Conservation (phyloP, 2,888 invertebrate species). For the Griposia aprilina region DNA sequence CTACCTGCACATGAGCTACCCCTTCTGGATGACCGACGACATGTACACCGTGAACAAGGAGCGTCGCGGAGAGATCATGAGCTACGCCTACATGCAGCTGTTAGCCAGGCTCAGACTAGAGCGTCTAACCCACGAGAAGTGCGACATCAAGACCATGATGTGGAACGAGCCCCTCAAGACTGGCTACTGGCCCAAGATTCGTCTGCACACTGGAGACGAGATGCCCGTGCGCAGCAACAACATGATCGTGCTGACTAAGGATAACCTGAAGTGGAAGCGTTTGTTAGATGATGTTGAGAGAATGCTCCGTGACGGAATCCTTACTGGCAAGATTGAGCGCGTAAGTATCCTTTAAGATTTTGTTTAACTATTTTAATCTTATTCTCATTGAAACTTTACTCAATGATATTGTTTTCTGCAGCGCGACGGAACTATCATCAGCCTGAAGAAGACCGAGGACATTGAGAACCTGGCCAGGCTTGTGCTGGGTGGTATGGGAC, state of each 20-base stretch:
- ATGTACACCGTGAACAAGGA: slow-evolving; percentile 86
- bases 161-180: slow-evolving; percentile 83
- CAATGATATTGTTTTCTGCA: slow-evolving; percentile 58
- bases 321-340: slow-evolving; percentile 81
- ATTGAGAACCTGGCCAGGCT: slow-evolving; percentile 92
- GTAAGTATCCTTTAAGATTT: slow-evolving; percentile 73
- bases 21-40: slow-evolving; percentile 92
- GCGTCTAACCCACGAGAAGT: slow-evolving; percentile 87
- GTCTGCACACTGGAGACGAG: slow-evolving; percentile 89
- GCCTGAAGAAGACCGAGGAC: slow-evolving; percentile 92
- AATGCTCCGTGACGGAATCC: slow-evolving; percentile 88
- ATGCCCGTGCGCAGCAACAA: slow-evolving; percentile 90
- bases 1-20: slow-evolving; percentile 92
- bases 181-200: slow-evolving; percentile 91
- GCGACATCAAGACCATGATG: slow-evolving; percentile 86
- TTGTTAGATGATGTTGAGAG: slow-evolving; percentile 86
- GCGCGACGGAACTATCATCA: slow-evolving; percentile 91
- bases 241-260: slow-evolving; percentile 73
- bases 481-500: slow-evolving; percentile 91
- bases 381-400: not conserved
- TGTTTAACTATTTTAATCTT: not conserved
- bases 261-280: slow-evolving; percentile 78
- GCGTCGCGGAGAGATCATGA: slow-evolving; percentile 90
- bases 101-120: slow-evolving; percentile 91
- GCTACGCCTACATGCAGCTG: slow-evolving; percentile 92